phyloP scores from a whole-genome alignment of 2,888 invertebrate genomes.

The Leucoptera coffeella region DNA sequence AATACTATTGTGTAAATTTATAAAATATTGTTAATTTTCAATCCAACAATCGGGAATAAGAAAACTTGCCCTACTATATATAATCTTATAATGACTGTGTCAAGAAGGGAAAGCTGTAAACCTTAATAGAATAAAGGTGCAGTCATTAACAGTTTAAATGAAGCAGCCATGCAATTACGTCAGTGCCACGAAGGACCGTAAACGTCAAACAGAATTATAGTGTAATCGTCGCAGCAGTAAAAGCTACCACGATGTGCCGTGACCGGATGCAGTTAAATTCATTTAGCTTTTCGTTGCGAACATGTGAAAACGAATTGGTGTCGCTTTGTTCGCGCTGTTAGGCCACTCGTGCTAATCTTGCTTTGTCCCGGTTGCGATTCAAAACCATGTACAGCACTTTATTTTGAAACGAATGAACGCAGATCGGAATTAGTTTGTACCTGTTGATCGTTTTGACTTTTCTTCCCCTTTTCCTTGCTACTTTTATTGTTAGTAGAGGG shows the following conservation, averaged over 20 bases:
- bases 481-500: too few relatives aligned
- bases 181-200: conserved; percentile 13
- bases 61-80: too few relatives aligned
- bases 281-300: conserved; percentile 25
- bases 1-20: too few relatives aligned
- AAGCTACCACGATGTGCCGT: conserved; percentile 22
- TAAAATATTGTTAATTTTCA: too few relatives aligned
- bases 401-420: too few relatives aligned
- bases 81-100: too few relatives aligned
- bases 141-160: conserved; percentile 16
- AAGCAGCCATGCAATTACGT: conserved; percentile 20
- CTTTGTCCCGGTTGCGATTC: conserved; percentile 1
- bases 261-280: conserved; percentile 25
- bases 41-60: too few relatives aligned
- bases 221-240: conserved; percentile 12
- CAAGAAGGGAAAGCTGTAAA: too few relatives aligned
- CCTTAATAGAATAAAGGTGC: too few relatives aligned
- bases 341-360: conserved; percentile 11
- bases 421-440: too few relatives aligned
- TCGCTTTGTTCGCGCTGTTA: conserved; percentile 8
- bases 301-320: conserved; percentile 20
- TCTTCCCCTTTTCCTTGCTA: too few relatives aligned
- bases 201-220: conserved; percentile 22
- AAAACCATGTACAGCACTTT: conserved; percentile 1
- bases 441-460: conserved; percentile 25